Conservation (phyloP, 2,797 vertebrate species). For the Peromyscus nudipes region DNA sequence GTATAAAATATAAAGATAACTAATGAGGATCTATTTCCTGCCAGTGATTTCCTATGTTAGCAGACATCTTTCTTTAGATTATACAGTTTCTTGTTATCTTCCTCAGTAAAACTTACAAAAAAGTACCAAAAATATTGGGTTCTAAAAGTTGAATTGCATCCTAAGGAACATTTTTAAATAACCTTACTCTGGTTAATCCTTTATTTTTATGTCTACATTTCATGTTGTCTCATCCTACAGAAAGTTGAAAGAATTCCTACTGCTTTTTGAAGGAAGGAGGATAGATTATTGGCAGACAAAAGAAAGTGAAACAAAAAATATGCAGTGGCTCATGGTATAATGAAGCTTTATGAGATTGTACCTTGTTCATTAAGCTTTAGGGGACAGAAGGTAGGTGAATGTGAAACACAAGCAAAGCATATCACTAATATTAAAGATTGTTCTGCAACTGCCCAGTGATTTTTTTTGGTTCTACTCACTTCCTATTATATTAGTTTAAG, state of each 20-base stretch:
- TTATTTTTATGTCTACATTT: conserved; percentile 50
- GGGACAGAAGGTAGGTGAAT: not conserved
- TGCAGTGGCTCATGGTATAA: conserved; percentile 9
- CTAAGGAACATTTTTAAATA: conserved; percentile 2
- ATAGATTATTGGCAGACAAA: not conserved
- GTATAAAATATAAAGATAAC: not conserved
- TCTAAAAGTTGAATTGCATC: conserved; percentile 5
- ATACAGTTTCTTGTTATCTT: not conserved
- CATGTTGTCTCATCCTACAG: not conserved
- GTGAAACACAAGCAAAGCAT: not conserved
- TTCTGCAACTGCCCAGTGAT: not conserved
- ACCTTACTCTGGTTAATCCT: conserved; percentile 17
- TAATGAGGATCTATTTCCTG: not conserved
- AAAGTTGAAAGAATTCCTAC: not conserved
- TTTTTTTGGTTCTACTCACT: not conserved
- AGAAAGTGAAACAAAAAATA: conserved; percentile 11
- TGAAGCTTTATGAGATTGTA: not conserved
- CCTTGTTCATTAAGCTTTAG: not conserved
- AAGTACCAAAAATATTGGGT: not conserved
- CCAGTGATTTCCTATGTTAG: not conserved
- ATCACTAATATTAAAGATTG: not conserved
- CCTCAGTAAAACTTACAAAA: not conserved
- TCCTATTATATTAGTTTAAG: not conserved
- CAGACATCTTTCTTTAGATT: not conserved
- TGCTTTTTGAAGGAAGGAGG: conserved; percentile 56